phyloP scores from a whole-genome alignment of 2,888 invertebrate species.

The Dicranocentrus wangi region DNA sequence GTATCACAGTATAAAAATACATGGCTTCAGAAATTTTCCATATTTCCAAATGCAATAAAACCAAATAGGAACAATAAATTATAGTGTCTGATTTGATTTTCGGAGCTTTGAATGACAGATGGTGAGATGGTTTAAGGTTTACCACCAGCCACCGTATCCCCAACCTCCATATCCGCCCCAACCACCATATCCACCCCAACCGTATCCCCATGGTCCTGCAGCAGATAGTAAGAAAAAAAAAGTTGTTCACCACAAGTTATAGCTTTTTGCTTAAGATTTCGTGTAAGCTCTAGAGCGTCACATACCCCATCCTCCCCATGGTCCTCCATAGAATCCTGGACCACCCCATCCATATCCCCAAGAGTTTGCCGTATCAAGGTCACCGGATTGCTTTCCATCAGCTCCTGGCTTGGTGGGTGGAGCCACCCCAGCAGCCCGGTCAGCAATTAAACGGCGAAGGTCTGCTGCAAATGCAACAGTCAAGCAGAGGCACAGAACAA shows the following conservation, averaged over 20 bases:
- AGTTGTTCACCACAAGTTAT: not conserved
- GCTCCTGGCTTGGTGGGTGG: not conserved
- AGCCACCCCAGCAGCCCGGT: constrained; percentile 20
- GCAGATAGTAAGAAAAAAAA: not conserved
- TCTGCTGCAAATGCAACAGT: constrained; percentile 46
- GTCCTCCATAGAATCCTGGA: constrained; percentile 8
- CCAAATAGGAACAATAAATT: not conserved
- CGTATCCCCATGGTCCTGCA: constrained; percentile 22
- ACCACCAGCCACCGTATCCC: constrained; percentile 36
- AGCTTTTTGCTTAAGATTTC: no score
- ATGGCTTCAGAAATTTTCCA: no score
- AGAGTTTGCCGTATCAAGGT: constrained; percentile 27
- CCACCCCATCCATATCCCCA: constrained; percentile 21
- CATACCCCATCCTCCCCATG: constrained; percentile 27
- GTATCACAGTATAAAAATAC: no score
- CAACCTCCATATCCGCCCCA: constrained; percentile 13
- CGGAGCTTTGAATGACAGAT: not conserved
- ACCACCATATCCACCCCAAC: constrained; percentile 15
- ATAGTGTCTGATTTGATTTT: constrained; percentile 5
- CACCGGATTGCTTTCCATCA: not conserved
- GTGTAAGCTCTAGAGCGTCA: no score
- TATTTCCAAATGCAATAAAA: no score
- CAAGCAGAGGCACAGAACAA: constrained; percentile 54
- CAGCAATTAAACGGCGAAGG: constrained; percentile 28
- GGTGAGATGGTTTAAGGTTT: not conserved